Percentiles rank a stretch among this genome's conserved stretches.
phyloP scores from a whole-genome alignment of 2,797 vertebrate species.

The Lepus oiostolus region DNA sequence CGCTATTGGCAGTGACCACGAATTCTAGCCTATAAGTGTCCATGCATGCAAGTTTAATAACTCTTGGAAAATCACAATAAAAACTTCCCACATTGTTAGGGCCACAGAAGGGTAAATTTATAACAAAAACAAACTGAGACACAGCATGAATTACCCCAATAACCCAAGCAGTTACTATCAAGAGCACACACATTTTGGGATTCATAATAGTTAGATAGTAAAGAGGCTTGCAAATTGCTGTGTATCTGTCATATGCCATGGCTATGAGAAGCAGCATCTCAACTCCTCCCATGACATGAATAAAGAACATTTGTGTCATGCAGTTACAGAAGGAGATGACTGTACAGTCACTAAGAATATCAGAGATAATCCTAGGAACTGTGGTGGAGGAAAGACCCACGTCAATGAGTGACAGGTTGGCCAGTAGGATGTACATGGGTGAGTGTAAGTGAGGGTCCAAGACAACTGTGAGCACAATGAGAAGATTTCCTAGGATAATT shows the following conservation, averaged over 20 bases:
- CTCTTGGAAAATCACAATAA: constrained; percentile 83
- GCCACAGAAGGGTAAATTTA: constrained; percentile 83
- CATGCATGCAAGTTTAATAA: constrained; percentile 83
- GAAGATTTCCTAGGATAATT: constrained; percentile 79
- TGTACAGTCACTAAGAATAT: constrained; percentile 66
- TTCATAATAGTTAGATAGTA: constrained; percentile 78
- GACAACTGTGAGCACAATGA: constrained; percentile 73
- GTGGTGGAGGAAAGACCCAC: constrained; percentile 82
- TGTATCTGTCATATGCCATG: constrained; percentile 83
- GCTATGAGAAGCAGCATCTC: constrained; percentile 78
- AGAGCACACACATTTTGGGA: constrained; percentile 56
- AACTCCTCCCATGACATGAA: constrained; percentile 80
- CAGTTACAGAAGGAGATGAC: constrained; percentile 75
- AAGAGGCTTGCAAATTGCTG: constrained; percentile 81
- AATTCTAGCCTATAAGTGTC: constrained; percentile 77
- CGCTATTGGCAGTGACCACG: constrained; percentile 81
- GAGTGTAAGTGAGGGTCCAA: constrained; percentile 71
- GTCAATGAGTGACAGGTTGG: constrained; percentile 77
- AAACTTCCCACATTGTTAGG: constrained; percentile 80
- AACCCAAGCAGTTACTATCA: constrained; percentile 71
- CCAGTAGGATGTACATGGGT: constrained; percentile 81
- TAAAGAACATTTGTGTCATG: constrained; percentile 82
- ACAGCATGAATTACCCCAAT: constrained; percentile 75
- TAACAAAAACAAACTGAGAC: constrained; percentile 79
- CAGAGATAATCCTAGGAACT: constrained; percentile 76